Conservation (phyloP, 1,140 invertebrate genomes). For the Ceratitis capitata region DNA sequence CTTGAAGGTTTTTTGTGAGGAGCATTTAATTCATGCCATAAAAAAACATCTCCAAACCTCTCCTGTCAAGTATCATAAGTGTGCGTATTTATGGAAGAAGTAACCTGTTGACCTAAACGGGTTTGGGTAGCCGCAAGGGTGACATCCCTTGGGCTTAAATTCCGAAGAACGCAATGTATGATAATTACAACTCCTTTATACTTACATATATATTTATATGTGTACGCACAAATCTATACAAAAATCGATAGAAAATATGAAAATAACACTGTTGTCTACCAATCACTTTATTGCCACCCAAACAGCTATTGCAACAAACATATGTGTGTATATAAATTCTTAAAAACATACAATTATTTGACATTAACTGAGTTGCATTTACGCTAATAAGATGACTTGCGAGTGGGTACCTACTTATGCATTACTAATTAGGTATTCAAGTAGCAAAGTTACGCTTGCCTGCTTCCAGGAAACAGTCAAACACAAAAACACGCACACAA, state of each 20-base stretch:
- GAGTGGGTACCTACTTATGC: too few species aligned
- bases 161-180: too few species aligned
- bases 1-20: too few species aligned
- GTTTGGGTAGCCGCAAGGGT: too few species aligned
- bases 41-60: too few species aligned
- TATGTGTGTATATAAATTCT: not conserved
- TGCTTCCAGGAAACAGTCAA: not conserved
- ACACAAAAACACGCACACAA: not conserved
- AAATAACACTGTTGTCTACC: not conserved
- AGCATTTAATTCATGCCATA: too few species aligned
- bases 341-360: not conserved
- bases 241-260: not conserved
- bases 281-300: not conserved
- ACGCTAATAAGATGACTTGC: not conserved
- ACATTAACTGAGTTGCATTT: not conserved
- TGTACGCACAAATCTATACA: not conserved
- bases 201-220: too few species aligned
- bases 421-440: slow-evolving; percentile 4
- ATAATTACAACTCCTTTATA: too few species aligned
- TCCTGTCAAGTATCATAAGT: too few species aligned
- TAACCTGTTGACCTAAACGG: too few species aligned
- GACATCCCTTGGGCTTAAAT: too few species aligned
- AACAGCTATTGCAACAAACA: not conserved
- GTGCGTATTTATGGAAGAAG: too few species aligned
- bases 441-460: not conserved